Base-by-base conservation (phyloP, 2,113 vertebrate species). In the Neotoma lepida region DNA sequence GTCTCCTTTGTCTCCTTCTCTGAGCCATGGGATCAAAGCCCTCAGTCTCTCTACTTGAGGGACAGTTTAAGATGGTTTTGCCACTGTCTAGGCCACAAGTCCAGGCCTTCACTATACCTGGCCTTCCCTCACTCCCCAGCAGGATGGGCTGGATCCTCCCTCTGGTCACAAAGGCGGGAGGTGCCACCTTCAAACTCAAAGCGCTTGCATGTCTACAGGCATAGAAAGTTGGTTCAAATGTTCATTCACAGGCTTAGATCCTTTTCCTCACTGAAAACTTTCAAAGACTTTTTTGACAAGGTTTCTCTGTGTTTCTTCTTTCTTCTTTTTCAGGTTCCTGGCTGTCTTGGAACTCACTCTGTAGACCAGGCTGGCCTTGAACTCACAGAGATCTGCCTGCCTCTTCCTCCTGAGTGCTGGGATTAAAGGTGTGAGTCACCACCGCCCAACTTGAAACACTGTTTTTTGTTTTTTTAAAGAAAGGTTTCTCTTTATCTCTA, bases 161-260 rank as follows among this genome's bases (percentile, higher is more conserved):
- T 82, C n/a, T 4, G n/a, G 17, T 12, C 18, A 0, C 4, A 12
- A 17, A 0, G 1, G 4, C 0, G 10, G 22, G 24, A 30, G 28
- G 1, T 0, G 9, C 33, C 0, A 1, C 24, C 56, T 76, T 24
- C 63, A 13, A 5, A 13, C 70, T 20, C 0, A 64, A 18, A 24
- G 22, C 0, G 0, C 1, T 6, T 8, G 18, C 35, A 58, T 14
- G 76, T 33, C 35, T 6, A 76, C 12, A 30, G 15, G 85, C 1
- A 2, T 2, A 70, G 85, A 44, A 74, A 49, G 46, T 14, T 2
- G 9, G 39, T 10, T 63, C 51, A 54, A 30, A 64, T 63, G 46
- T 26, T 26, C 61, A 66, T 39, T 66, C 33, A 17, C 7, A 12
- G 7, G 28, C 28, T 56, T 26, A 56, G 81, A 44, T 30, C 26